A percentile compares a stretch with the other conserved stretches of the same genome.
phyloP scores from a whole-genome alignment of 1,140 invertebrate genomes.

The Anoplolepis gracilipes region DNA sequence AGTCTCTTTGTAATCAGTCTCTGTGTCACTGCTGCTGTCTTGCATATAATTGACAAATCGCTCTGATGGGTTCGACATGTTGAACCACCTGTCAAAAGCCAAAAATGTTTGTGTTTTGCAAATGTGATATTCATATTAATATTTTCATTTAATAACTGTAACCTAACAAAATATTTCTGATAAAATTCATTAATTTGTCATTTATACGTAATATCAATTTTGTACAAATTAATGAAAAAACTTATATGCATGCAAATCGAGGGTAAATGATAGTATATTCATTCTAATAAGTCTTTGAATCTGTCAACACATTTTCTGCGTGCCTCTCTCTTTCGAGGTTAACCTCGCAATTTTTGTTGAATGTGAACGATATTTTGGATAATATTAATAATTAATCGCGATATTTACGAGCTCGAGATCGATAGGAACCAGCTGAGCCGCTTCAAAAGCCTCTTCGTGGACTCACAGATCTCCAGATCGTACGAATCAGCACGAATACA shows the following conservation, averaged over 20 bases:
- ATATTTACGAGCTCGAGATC: slow-evolving; percentile 74
- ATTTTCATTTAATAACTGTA: neutral
- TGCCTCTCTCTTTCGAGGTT: neutral
- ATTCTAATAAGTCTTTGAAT: neutral
- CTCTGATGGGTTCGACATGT: slow-evolving; percentile 85
- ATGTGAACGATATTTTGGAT: neutral
- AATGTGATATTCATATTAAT: neutral
- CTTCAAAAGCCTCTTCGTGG: slow-evolving; percentile 72
- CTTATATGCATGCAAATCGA: too few species aligned
- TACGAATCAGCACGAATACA: slow-evolving; percentile 15
- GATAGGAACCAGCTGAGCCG: slow-evolving; percentile 74
- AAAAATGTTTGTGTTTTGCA: neutral
- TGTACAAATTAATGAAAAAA: too few species aligned
- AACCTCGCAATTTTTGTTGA: neutral
- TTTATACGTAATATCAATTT: too few species aligned
- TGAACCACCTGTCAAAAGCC: slow-evolving; percentile 79
- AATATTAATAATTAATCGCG: neutral
- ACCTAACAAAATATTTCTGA: too few species aligned
- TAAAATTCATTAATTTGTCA: too few species aligned
- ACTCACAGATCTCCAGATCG: slow-evolving; percentile 76
- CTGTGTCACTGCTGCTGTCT: slow-evolving; percentile 91
- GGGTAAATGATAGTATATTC: neutral
- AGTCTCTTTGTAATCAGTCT: slow-evolving; percentile 89
- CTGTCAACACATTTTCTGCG: neutral
- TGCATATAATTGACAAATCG: slow-evolving; percentile 86